These are phyloP conservation scores for Coilia nasus DNA, from an alignment of 2,797 vertebrate species.

Conservation along the genomic window DNA sequence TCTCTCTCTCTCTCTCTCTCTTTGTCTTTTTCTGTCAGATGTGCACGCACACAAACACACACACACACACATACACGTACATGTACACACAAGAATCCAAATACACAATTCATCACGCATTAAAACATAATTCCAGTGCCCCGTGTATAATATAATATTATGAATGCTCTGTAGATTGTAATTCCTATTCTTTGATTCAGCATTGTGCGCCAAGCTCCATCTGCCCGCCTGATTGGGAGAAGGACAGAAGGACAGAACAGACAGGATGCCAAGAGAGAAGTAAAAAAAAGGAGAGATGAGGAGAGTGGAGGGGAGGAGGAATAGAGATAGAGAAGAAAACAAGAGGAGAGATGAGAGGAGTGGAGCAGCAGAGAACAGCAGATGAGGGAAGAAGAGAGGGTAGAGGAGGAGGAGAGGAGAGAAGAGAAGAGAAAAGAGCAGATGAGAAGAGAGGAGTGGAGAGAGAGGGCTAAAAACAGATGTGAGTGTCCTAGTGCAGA, in stretches of 20 bases:
- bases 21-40: no score
- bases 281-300: not conserved
- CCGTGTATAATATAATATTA: not conserved
- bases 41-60: no score
- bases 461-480: constrained; percentile 46
- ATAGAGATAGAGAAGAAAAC: not conserved
- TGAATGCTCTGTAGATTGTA: not conserved
- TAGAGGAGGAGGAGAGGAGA: not conserved
- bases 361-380: not conserved
- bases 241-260: not conserved
- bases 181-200: not conserved
- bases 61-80: no score
- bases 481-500: constrained; percentile 55
- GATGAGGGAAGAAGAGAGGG: not conserved
- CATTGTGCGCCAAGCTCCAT: not conserved
- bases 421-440: constrained; percentile 34
- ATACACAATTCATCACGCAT: not conserved
- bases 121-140: not conserved
- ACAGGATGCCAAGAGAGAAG: no score
- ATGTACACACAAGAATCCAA: not conserved
- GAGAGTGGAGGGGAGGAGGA: no score
- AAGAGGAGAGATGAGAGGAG: not conserved
- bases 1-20: no score
- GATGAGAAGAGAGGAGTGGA: constrained; percentile 6
- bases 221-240: not conserved